phyloP scores from a whole-genome alignment of 2,888 invertebrate genomes.

The Alitta virens region DNA sequence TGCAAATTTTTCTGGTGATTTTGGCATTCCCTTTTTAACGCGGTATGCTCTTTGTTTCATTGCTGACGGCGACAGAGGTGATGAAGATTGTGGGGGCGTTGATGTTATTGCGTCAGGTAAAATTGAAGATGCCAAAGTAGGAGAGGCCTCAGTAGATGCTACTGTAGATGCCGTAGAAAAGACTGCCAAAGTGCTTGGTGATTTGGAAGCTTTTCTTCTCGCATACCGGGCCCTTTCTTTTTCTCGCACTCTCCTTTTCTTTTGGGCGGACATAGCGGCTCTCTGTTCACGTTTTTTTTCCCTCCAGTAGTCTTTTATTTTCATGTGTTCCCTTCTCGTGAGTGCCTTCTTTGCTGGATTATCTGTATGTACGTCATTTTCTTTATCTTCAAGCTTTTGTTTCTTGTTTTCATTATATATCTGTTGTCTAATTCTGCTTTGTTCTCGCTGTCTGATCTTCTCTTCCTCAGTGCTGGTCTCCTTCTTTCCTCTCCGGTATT shows the following conservation, averaged over 20 bases:
- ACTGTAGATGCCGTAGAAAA: background rate
- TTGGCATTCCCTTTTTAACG: too few species aligned
- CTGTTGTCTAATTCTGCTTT: background rate
- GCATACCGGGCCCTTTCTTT: background rate
- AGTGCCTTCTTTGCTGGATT: background rate
- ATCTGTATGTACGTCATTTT: background rate
- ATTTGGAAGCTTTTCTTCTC: background rate
- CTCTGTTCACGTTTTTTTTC: too few species aligned
- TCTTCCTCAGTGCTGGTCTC: background rate
- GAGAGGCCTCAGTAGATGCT: background rate
- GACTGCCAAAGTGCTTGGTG: background rate
- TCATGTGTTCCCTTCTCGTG: too few species aligned
- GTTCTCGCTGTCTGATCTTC: background rate
- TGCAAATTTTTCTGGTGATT: too few species aligned
- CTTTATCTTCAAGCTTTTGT: background rate
- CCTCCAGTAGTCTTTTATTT: too few species aligned
- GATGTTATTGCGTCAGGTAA: too few species aligned
- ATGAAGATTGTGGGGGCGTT: too few species aligned
- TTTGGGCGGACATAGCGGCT: background rate
- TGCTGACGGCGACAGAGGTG: too few species aligned
- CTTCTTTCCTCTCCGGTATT: background rate
- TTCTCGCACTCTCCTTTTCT: background rate
- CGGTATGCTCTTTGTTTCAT: too few species aligned
- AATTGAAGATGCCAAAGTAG: too few species aligned
- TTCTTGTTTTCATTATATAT: background rate